These are phyloP conservation scores for Cheilosia urbana DNA, from an alignment of 2,888 invertebrate genomes.

Conservation along the genomic window DNA sequence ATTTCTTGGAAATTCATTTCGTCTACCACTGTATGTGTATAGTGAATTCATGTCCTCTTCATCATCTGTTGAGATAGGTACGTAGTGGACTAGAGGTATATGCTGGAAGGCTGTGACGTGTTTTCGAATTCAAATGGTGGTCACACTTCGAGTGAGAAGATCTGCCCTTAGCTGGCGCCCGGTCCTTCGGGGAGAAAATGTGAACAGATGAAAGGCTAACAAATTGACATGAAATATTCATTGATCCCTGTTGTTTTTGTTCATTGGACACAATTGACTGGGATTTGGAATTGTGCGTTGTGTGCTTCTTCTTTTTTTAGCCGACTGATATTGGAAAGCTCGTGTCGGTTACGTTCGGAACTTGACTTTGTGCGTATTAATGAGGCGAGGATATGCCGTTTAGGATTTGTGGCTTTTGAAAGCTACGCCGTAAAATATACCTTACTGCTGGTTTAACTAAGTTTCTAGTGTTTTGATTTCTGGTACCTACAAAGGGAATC, in stretches of 20 bases:
- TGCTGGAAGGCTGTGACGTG: constrained; percentile 27
- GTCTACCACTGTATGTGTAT: constrained; percentile 1
- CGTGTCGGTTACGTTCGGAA: neutral
- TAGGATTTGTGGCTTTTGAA: too few species aligned
- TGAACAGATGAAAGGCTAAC: constrained; percentile 51
- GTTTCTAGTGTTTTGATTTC: too few species aligned
- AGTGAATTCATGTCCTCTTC: neutral
- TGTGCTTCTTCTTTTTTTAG: neutral
- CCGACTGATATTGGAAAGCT: neutral
- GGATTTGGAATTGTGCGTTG: constrained; percentile 47
- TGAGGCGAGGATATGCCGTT: neutral
- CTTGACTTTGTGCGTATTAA: constrained; percentile 23
- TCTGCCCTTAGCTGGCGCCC: constrained; percentile 31
- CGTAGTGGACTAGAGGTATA: neutral
- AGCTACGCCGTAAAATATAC: too few species aligned
- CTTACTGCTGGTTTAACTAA: too few species aligned
- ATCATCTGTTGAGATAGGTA: too few species aligned
- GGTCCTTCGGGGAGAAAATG: neutral
- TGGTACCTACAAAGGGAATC: too few species aligned
- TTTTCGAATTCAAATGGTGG: constrained; percentile 24
- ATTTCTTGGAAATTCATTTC: constrained; percentile 43
- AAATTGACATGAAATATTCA: constrained; percentile 71
- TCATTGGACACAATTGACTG: constrained; percentile 50
- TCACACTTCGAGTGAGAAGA: constrained; percentile 53
- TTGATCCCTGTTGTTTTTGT: constrained; percentile 55